Conservation (phyloP, 1,140 invertebrate species). For the Doryteuthis pealeii region DNA sequence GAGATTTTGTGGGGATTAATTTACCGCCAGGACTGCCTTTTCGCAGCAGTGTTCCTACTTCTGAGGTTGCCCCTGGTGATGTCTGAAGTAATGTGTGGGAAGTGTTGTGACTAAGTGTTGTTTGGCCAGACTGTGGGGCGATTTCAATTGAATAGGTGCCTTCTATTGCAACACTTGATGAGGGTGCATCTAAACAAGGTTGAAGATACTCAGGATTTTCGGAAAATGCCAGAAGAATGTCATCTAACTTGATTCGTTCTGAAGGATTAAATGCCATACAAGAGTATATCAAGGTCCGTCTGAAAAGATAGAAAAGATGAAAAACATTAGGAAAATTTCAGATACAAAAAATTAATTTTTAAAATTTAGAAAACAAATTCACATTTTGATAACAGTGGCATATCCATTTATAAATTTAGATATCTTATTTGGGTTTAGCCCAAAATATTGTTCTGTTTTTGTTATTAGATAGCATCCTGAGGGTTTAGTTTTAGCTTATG, state of each 20-base stretch:
- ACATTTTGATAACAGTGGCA: too few relatives aligned
- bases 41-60: not conserved
- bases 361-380: not conserved
- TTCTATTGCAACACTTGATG: conserved; percentile 70
- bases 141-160: conserved; percentile 66
- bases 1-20: not conserved
- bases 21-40: not conserved
- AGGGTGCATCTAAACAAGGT: conserved; percentile 78
- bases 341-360: not conserved
- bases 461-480: too few relatives aligned
- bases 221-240: conserved; percentile 78
- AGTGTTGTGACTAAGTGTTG: conserved; percentile 28
- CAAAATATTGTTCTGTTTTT: too few relatives aligned
- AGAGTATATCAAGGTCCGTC: conserved; percentile 72
- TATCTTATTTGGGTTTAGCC: too few relatives aligned
- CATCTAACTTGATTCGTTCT: conserved; percentile 72
- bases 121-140: conserved; percentile 38
- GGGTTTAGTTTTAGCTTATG: too few relatives aligned
- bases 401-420: too few relatives aligned
- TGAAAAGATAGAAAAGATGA: conserved; percentile 53
- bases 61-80: not conserved
- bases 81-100: not conserved
- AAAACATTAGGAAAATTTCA: too few relatives aligned
- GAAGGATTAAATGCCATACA: conserved; percentile 76
- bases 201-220: conserved; percentile 75